These are phyloP conservation scores for Picathartes gymnocephalus DNA, from an alignment of 2,113 vertebrate species.

Conservation along the genomic window DNA sequence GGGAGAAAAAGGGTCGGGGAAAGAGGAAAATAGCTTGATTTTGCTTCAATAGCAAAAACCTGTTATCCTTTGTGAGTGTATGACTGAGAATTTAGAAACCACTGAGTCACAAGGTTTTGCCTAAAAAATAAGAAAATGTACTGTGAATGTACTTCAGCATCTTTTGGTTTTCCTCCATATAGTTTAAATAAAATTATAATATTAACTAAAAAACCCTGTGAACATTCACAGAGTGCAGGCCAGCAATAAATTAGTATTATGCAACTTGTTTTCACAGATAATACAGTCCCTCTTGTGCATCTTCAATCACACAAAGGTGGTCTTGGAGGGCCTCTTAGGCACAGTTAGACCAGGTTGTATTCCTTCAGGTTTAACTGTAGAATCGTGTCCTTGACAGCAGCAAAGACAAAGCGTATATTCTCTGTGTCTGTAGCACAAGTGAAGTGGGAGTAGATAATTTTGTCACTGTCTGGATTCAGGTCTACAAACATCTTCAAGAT, in stretches of 20 bases:
- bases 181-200: conserved; percentile 85
- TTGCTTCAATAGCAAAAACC: conserved; percentile 50
- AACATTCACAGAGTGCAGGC: conserved; percentile 74
- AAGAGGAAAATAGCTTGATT: conserved; percentile 46
- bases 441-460: conserved; percentile 97
- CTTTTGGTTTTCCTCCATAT: conserved; percentile 69
- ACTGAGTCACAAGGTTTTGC: conserved; percentile 74
- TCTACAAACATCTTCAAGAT: conserved; percentile 98
- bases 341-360: conserved; percentile 88
- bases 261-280: conserved; percentile 81
- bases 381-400: conserved; percentile 94
- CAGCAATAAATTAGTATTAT: conserved; percentile 90
- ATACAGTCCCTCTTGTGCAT: conserved; percentile 72
- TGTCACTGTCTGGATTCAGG: conserved; percentile 93
- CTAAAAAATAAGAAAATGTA: conserved; percentile 72
- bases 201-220: conserved; percentile 78
- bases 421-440: conserved; percentile 95
- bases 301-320: conserved; percentile 46
- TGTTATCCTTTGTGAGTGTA: conserved; percentile 65
- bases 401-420: conserved; percentile 93
- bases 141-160: conserved; percentile 76
- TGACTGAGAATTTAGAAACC: conserved; percentile 71
- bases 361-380: conserved; percentile 94
- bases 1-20: neutral
- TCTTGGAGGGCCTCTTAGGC: neutral